Evolutionary conservation across 2,888 invertebrate species (phyloP), one percentile per base, ranked within the genome.

Genomic region (Diogma glabrata): DNA sequence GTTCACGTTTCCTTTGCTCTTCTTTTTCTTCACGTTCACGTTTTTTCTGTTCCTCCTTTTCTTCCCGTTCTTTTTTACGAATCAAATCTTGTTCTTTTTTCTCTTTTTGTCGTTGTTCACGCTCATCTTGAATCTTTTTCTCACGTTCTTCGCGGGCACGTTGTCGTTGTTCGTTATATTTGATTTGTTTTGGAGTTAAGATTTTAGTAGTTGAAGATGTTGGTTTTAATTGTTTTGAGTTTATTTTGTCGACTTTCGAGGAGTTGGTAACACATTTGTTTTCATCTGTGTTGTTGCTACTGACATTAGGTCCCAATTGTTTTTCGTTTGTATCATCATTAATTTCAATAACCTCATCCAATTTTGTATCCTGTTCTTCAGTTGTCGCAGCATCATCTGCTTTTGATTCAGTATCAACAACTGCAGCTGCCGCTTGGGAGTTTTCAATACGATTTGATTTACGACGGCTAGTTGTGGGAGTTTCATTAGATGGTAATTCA

Each of bases 41-140:
- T 65, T 74, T 56, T 75, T 75, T 60, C 73, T 75, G 40, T 63
- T 68, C 58, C 63, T 75, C 58, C 64, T 61, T 63, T 49, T 66
- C 66, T 51, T 69, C 75, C 58, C 75, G 75, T 55, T 74, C 75
- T 62, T 78, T 77, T 60, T 78, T 72, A 53, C 74, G 73, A 52
- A 65, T 71, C 50, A 72, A 72, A 55, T 68, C 70, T 45, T 58
- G 70, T 56, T 67, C 72, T 50, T 67, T 69, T 59, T 73, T 73
- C 59, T 73, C 72, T 56, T 72, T 74, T 7, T 72, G 73, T 52
- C 70, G 67, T 49, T 75, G 74, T 40, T 74, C 73, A 60, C 74
- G 74, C 52, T 73, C 74, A 54, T 71, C 69, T 53, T 67, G 71
- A 54, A 62, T 69, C 56, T 72, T 70, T 53, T 66, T 67, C 33